Conservation (phyloP, 2,113 vertebrate species). For the Forbesichthys agassizii region DNA sequence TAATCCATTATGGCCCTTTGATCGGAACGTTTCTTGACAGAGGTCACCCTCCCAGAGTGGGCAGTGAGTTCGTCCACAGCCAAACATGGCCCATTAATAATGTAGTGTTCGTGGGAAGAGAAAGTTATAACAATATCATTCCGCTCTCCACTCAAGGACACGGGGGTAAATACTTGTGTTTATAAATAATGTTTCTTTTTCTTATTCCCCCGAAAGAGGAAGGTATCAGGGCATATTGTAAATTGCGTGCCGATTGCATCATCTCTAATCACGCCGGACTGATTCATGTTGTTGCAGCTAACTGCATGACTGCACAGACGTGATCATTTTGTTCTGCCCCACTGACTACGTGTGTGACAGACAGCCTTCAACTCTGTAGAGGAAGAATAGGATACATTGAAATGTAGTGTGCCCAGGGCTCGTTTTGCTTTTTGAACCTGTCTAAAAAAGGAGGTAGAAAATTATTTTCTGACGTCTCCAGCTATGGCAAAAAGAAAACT, state of each 20-base stretch:
- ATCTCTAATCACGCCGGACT: constrained; percentile 17
- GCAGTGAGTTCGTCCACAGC: too few relatives aligned
- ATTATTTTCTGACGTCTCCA: constrained; percentile 40
- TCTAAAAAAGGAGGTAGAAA: constrained; percentile 7
- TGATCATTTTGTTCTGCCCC: not conserved
- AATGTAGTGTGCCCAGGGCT: not conserved
- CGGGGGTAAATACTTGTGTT: not conserved
- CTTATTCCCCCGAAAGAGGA: constrained; percentile 21
- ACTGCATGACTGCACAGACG: constrained; percentile 6
- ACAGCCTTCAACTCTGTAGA: constrained; percentile 17
- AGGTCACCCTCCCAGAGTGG: too few relatives aligned
- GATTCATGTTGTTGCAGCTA: constrained; percentile 14
- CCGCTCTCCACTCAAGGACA: not conserved
- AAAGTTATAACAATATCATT: not conserved
- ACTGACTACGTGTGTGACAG: not conserved
- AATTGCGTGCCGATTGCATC: constrained; percentile 15
- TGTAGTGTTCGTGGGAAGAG: not conserved
- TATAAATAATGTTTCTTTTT: not conserved
- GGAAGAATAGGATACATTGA: too few relatives aligned
- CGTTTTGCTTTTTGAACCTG: constrained; percentile 19
- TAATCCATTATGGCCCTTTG: too few relatives aligned
- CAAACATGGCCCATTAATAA: not conserved
- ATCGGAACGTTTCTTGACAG: too few relatives aligned
- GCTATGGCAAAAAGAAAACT: constrained; percentile 45
- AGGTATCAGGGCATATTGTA: constrained; percentile 12